phyloP scores from a whole-genome alignment of 2,113 vertebrate genomes.

The Empidonax alnorum region DNA sequence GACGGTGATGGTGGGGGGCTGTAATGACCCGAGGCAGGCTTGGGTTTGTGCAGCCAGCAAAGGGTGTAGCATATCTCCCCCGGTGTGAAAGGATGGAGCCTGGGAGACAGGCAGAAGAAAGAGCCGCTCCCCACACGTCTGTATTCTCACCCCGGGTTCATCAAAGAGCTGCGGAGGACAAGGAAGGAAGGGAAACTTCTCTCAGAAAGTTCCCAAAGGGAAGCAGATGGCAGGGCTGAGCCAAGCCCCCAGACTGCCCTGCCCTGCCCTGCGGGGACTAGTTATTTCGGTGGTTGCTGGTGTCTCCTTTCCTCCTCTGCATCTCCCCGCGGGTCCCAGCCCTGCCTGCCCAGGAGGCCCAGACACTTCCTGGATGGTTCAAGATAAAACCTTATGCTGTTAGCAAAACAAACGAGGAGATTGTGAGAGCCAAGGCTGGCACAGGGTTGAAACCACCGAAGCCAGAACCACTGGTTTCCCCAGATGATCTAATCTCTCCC shows the following conservation, averaged over 20 bases:
- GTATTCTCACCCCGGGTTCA: neutral
- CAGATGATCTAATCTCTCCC: slow-evolving; percentile 22
- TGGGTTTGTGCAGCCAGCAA: neutral
- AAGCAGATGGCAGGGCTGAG: slow-evolving; percentile 3
- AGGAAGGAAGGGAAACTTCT: slow-evolving; percentile 30
- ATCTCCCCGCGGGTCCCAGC: slow-evolving; percentile 41
- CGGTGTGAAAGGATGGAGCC: neutral
- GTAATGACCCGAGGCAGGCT: neutral
- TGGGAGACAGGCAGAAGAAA: neutral
- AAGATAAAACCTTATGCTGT: slow-evolving; percentile 65
- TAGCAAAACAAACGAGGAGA: slow-evolving; percentile 67
- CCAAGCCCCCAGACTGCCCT: slow-evolving; percentile 52
- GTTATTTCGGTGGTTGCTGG: slow-evolving; percentile 39
- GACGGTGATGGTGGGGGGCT: neutral
- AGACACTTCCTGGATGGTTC: slow-evolving; percentile 61
- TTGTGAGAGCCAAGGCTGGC: slow-evolving; percentile 62
- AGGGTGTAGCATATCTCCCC: neutral
- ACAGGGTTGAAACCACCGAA: slow-evolving; percentile 45
- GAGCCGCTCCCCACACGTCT: neutral
- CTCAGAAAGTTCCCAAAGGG: slow-evolving; percentile 52
- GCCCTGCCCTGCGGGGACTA: slow-evolving; percentile 51
- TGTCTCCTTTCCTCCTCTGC: slow-evolving; percentile 57
- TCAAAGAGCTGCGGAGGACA: slow-evolving; percentile 30
- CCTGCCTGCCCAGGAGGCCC: slow-evolving; percentile 60
- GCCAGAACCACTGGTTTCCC: slow-evolving; percentile 67